Conservation (phyloP, 2,797 vertebrate species). For the Ataeniobius toweri region DNA sequence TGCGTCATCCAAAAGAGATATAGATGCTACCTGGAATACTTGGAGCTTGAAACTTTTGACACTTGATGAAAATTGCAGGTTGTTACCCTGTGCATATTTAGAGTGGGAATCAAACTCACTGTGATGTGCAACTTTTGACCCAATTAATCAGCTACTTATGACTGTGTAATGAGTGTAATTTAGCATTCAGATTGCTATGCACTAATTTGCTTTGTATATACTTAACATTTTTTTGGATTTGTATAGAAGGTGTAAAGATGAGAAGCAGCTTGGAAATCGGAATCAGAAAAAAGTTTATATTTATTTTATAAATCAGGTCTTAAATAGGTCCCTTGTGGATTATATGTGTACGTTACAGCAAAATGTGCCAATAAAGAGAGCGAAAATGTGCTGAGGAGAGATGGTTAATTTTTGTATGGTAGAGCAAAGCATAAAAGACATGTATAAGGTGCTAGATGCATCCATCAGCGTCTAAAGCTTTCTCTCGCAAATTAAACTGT, state of each 20-base stretch:
- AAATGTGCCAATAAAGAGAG: constrained; percentile 40
- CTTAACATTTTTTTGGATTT: constrained; percentile 40
- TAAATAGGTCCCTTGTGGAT: constrained; percentile 36
- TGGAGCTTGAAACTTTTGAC: constrained; percentile 37
- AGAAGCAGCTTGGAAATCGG: constrained; percentile 41
- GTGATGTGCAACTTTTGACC: constrained; percentile 63
- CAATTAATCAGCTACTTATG: constrained; percentile 70
- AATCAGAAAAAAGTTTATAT: constrained; percentile 4
- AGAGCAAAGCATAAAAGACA: constrained; percentile 43
- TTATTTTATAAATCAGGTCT: constrained; percentile 14
- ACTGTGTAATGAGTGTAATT: constrained; percentile 50
- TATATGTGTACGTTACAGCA: constrained; percentile 10
- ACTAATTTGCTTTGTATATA: constrained; percentile 61
- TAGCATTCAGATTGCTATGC: constrained; percentile 51
- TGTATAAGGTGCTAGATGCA: constrained; percentile 32
- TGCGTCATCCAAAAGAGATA: constrained; percentile 39
- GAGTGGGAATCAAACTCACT: constrained; percentile 56
- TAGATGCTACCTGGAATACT: constrained; percentile 45
- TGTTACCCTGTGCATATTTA: constrained; percentile 21
- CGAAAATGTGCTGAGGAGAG: constrained; percentile 25
- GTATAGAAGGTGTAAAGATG: constrained; percentile 29
- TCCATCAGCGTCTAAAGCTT: constrained; percentile 41
- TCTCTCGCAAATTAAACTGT: constrained; percentile 46
- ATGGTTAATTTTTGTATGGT: constrained; percentile 41
- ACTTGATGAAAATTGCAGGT: constrained; percentile 38